These are phyloP conservation scores for Gorsachius goisagi DNA, from an alignment of 2,113 vertebrate genomes.

Conservation along the genomic window DNA sequence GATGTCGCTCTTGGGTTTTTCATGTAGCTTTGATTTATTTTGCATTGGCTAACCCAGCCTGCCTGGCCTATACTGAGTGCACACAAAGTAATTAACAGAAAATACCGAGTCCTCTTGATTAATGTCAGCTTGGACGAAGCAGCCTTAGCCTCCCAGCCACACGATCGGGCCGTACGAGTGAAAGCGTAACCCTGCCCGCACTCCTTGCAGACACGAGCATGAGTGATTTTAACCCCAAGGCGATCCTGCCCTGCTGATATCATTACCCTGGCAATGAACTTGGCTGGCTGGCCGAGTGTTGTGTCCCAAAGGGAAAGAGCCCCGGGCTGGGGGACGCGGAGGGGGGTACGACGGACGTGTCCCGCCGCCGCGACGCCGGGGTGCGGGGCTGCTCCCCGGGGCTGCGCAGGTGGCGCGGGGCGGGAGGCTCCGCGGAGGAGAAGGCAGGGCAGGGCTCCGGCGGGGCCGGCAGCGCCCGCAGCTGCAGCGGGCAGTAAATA, in stretches of 20 bases:
- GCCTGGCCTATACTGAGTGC: conserved; percentile 18
- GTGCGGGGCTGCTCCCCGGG: accelerated
- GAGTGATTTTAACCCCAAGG: conserved; percentile 8
- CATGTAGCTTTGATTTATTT: conserved; percentile 63
- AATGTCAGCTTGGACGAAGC: conserved; percentile 23
- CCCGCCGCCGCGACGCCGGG: accelerated
- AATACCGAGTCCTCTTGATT: conserved; percentile 43
- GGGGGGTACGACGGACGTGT: background rate
- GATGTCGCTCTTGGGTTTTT: conserved; percentile 36
- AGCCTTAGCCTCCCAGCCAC: background rate
- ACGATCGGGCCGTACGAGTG: background rate
- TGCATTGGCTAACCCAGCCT: conserved; percentile 1
- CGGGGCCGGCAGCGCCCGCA: background rate
- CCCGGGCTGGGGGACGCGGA: background rate
- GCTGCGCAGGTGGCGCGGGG: background rate
- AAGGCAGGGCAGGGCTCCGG: background rate
- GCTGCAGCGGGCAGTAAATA: background rate
- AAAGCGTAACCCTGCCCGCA: background rate
- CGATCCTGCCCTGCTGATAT: background rate
- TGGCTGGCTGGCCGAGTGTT: background rate
- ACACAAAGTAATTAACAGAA: conserved; percentile 5
- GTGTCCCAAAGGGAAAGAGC: background rate
- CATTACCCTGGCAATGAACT: conserved; percentile 20
- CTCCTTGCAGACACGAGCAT: background rate
- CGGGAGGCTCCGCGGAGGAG: background rate